These are phyloP conservation scores for Bathynomus jamesi DNA, from an alignment of 1,140 invertebrate species.

Conservation along the genomic window DNA sequence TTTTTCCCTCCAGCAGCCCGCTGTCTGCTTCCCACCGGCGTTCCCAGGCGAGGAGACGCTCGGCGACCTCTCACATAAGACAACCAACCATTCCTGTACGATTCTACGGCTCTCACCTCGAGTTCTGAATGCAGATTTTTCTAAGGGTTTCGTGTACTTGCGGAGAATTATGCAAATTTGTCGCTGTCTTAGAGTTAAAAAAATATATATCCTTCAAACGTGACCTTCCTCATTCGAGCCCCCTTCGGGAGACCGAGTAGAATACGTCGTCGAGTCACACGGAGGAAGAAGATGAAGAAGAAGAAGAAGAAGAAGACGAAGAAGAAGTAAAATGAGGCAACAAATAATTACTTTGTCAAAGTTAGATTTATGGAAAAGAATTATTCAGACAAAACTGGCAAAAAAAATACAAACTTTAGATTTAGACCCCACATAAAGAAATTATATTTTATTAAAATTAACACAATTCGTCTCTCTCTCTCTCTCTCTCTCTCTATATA, in stretches of 20 bases:
- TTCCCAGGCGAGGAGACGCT: background rate
- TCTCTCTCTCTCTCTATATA: too few species aligned
- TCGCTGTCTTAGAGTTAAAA: slow-evolving; percentile 1
- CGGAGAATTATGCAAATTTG: background rate
- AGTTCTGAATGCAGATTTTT: background rate
- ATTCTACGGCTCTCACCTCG: background rate
- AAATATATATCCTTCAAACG: slow-evolving; percentile 1
- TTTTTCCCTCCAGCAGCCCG: too few species aligned
- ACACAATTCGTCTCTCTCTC: too few species aligned
- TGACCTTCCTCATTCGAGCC: background rate
- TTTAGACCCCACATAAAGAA: too few species aligned
- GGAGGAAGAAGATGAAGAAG: background rate
- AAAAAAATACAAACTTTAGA: too few species aligned
- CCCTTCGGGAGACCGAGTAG: background rate
- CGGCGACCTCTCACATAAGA: background rate
- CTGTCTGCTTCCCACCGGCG: background rate
- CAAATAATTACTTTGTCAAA: background rate
- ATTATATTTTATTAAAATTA: too few species aligned
- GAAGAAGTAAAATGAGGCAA: background rate
- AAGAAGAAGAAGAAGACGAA: background rate
- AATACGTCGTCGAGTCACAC: background rate
- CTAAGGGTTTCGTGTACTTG: background rate
- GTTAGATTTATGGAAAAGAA: background rate
- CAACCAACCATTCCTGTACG: background rate
- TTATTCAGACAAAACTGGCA: too few species aligned